These are phyloP conservation scores for Hymenopus coronatus DNA, from an alignment of 2,888 invertebrate species.

Conservation along the genomic window DNA sequence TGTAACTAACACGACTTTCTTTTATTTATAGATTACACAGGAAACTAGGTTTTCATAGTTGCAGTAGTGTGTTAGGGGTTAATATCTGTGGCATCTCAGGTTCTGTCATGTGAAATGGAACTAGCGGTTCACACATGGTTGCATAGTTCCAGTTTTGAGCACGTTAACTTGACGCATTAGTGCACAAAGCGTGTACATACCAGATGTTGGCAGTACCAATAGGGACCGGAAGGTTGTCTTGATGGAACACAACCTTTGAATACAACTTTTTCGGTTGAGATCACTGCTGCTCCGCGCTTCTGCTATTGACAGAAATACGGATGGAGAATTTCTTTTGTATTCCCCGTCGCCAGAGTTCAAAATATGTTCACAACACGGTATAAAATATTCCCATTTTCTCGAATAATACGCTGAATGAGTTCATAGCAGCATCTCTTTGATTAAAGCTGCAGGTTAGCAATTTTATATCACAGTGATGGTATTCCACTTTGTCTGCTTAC, in stretches of 20 bases:
- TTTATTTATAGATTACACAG: background rate
- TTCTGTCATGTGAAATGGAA: background rate
- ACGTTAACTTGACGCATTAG: background rate
- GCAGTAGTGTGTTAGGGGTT: background rate
- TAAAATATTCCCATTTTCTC: background rate
- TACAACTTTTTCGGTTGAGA: background rate
- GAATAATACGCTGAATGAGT: background rate
- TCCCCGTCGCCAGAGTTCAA: background rate
- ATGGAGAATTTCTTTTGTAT: background rate
- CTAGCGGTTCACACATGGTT: background rate
- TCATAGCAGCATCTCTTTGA: background rate
- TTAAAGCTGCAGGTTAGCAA: background rate
- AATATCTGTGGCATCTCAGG: background rate
- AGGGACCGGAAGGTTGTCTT: background rate
- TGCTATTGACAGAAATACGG: background rate
- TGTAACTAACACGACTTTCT: too few relatives aligned
- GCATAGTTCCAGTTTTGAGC: background rate
- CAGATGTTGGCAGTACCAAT: background rate
- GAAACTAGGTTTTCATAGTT: background rate
- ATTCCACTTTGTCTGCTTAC: too few relatives aligned
- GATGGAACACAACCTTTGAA: background rate
- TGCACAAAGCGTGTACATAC: background rate
- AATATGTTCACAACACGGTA: background rate
- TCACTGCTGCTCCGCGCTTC: background rate
- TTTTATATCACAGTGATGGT: too few relatives aligned